These are phyloP conservation scores for Atractosteus spatula DNA, from an alignment of 2,113 vertebrate genomes.

Conservation along the genomic window DNA sequence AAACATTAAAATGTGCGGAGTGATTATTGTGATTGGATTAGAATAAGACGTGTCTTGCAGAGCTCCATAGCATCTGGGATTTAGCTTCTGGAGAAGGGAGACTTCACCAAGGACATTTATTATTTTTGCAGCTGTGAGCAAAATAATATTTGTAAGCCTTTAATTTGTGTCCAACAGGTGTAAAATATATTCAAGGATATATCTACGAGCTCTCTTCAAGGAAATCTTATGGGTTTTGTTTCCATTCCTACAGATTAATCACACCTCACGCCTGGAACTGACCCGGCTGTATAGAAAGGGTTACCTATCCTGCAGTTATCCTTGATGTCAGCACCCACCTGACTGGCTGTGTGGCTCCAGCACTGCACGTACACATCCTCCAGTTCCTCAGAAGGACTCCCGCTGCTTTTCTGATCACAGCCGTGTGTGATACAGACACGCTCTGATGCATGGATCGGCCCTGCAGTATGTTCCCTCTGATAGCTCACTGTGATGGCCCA, in stretches of 20 bases:
- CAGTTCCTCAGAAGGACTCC: neutral
- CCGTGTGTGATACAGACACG: neutral
- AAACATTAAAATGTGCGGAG: neutral
- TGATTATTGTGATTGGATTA: neutral
- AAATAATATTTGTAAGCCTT: too few relatives aligned
- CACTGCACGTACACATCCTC: neutral
- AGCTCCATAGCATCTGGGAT: neutral
- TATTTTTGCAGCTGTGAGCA: neutral
- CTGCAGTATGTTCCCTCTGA: neutral
- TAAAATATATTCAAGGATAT: too few relatives aligned
- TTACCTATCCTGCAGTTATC: too few relatives aligned
- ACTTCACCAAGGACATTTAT: neutral
- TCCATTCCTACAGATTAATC: too few relatives aligned
- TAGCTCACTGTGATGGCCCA: neutral
- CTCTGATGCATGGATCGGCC: constrained; percentile 20
- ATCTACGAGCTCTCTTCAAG: too few relatives aligned
- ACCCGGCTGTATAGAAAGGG: too few relatives aligned
- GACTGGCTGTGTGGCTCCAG: neutral
- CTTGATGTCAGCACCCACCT: neutral
- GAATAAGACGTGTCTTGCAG: neutral
- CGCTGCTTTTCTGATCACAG: neutral
- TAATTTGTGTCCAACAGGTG: neutral
- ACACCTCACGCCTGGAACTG: too few relatives aligned
- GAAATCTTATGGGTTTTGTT: too few relatives aligned
- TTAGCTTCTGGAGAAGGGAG: neutral